phyloP scores from a whole-genome alignment of 2,113 vertebrate species.

The Myrmecophaga tridactyla region DNA sequence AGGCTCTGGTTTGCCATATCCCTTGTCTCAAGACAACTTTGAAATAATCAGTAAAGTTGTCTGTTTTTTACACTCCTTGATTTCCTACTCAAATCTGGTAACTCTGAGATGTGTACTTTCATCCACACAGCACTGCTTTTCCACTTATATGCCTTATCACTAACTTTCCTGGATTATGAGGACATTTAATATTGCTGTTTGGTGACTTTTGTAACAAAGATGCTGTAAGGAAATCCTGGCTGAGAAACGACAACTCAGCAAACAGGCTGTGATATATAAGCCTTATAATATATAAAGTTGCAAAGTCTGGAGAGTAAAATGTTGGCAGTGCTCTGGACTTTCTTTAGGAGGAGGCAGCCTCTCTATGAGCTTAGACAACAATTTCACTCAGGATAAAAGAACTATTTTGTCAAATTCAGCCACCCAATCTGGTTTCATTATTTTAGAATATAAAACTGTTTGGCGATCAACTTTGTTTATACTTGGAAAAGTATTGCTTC shows the following conservation, averaged over 20 bases:
- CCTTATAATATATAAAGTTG: too few relatives aligned
- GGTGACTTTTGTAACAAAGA: not conserved
- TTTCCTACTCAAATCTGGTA: not conserved
- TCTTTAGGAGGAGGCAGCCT: not conserved
- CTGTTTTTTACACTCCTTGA: not conserved
- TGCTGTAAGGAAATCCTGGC: not conserved
- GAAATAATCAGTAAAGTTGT: not conserved
- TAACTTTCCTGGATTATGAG: not conserved
- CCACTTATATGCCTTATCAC: not conserved
- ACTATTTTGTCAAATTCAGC: slow-evolving; percentile 52
- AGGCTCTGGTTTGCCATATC: rapidly evolving
- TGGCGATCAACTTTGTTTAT: slow-evolving; percentile 73
- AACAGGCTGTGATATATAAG: not conserved
- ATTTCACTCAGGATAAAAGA: slow-evolving; percentile 30
- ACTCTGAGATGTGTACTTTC: not conserved
- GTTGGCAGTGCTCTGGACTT: not conserved
- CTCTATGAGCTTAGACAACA: not conserved
- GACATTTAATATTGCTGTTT: not conserved
- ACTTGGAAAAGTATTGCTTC: slow-evolving; percentile 72
- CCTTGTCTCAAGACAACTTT: not conserved
- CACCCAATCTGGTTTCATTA: slow-evolving; percentile 54
- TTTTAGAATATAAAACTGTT: slow-evolving; percentile 59
- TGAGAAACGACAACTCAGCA: not conserved
- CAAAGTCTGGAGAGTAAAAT: not conserved
- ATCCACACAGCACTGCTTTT: not conserved